These are phyloP conservation scores for Leptinotarsa haldemani DNA, from an alignment of 2,888 invertebrate genomes.

Conservation along the genomic window DNA sequence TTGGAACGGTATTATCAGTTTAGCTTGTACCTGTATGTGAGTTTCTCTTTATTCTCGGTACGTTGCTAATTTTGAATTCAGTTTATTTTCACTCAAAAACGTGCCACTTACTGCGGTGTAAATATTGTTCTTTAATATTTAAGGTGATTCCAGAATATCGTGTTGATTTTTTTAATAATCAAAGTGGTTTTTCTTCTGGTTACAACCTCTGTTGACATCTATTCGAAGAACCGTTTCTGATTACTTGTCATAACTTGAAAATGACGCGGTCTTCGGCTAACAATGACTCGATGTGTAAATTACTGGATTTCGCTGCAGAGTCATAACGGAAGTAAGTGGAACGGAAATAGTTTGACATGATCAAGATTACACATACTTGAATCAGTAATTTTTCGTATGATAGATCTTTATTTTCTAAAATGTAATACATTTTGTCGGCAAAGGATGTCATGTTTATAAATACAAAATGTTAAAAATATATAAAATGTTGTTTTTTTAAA, in stretches of 20 bases:
- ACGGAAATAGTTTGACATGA: not conserved
- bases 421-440: no score
- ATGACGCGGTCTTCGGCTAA: conserved; percentile 6
- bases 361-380: no score
- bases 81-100: not conserved
- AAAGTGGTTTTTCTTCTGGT: not conserved
- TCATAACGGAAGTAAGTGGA: not conserved
- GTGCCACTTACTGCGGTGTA: not conserved
- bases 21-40: not conserved
- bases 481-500: no score
- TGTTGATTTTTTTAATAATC: not conserved
- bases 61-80: not conserved
- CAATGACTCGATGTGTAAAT: not conserved
- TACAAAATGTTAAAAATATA: no score
- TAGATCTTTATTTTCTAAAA: no score
- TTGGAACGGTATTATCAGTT: no score
- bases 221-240: not conserved
- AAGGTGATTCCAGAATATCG: not conserved
- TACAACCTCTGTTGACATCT: not conserved
- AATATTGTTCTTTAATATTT: not conserved
- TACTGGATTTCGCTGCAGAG: not conserved
- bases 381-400: no score
- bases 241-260: not conserved
- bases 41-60: not conserved
- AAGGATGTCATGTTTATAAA: no score